Evolutionary conservation across 2,888 invertebrate species (phyloP).

Genomic region (Agrochola lota): DNA sequence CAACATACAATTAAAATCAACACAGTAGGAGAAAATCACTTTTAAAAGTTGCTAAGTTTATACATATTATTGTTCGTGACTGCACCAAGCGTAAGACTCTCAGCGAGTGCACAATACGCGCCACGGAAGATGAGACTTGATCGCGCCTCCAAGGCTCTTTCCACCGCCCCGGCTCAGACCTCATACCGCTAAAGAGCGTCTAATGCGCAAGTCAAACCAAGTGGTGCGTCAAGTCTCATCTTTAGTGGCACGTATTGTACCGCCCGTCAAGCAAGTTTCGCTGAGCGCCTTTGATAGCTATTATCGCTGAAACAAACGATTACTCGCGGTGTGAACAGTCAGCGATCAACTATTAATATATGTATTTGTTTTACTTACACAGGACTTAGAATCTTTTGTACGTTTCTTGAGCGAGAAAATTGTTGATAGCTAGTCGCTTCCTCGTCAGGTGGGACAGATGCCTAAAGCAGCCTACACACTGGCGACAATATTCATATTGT

Average conservation of each 20-base stretch:
- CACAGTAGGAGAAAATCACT: too few species aligned
- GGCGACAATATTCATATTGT: constrained; percentile 44
- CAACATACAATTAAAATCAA: too few species aligned
- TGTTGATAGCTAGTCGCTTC: background rate
- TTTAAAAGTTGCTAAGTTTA: too few species aligned
- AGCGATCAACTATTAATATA: background rate
- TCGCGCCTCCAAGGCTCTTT: too few species aligned
- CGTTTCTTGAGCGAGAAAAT: background rate
- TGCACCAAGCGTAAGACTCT: background rate
- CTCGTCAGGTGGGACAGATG: background rate
- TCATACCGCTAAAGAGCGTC: too few species aligned
- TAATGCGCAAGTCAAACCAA: too few species aligned
- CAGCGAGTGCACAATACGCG: background rate
- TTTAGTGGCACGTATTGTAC: too few species aligned
- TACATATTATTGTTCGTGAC: too few species aligned
- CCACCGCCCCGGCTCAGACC: too few species aligned
- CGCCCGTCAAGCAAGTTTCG: background rate
- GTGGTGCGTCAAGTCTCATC: too few species aligned
- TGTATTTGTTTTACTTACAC: background rate
- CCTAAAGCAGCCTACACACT: constrained; percentile 23
- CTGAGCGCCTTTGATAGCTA: background rate
- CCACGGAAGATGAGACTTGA: too few species aligned
- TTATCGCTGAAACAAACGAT: background rate
- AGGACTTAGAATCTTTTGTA: background rate
- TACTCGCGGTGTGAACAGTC: background rate